These are phyloP conservation scores for Lepus americanus DNA, from an alignment of 2,113 vertebrate species.

Conservation along the genomic window DNA sequence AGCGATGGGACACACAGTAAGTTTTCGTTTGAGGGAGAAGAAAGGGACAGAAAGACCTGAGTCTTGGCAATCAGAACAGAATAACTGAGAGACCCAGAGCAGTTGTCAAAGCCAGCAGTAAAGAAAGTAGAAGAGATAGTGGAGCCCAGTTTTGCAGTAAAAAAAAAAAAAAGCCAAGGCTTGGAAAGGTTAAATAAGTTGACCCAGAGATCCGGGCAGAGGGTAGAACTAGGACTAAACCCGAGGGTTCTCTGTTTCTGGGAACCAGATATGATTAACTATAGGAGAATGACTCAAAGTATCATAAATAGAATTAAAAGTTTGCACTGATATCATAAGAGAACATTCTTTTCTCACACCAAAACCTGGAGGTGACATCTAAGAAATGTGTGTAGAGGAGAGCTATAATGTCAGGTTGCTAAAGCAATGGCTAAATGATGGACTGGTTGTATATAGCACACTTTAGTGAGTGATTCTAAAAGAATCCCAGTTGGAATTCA, in stretches of 20 bases:
- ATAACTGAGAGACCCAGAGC: background rate
- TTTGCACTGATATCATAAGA: background rate
- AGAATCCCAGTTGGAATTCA: background rate
- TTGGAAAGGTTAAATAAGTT: background rate
- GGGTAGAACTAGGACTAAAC: background rate
- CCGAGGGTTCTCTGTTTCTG: background rate
- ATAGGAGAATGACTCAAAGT: background rate
- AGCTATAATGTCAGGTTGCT: background rate
- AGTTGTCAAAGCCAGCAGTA: background rate
- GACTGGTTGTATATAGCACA: background rate
- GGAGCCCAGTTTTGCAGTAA: background rate
- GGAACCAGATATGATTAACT: background rate
- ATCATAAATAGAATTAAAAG: background rate
- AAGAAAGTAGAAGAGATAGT: background rate
- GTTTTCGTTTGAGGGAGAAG: slow-evolving; percentile 53
- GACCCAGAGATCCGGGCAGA: background rate
- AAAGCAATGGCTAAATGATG: background rate
- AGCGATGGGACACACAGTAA: slow-evolving; percentile 52
- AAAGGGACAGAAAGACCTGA: slow-evolving; percentile 40
- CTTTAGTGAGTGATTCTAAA: background rate
- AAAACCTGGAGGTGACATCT: background rate
- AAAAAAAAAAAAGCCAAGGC: background rate
- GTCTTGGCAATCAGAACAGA: background rate
- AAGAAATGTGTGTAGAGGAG: background rate
- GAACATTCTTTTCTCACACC: background rate